Base-by-base conservation (phyloP, 2,797 vertebrate genomes). In the Gephyroberyx darwinii region DNA sequence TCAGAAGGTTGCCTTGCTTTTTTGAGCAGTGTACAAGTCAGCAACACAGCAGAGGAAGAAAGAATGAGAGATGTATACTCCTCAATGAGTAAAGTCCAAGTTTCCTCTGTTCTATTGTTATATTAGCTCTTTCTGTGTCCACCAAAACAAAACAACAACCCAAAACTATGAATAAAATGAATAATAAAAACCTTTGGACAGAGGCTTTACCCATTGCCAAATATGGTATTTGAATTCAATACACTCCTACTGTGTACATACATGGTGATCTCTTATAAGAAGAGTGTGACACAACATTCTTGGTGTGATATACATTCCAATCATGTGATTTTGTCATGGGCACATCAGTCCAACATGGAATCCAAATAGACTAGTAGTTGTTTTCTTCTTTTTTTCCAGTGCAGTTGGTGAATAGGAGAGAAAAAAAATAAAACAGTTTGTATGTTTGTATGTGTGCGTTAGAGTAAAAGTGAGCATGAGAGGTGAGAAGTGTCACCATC, bases 161-260 rank as follows among this genome's bases (percentile, higher is more conserved):
- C 26, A 61, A 57, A 69, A 60, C 53, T 63, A 77, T 72, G 30
- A 82, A 68, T 74, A 71, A 64, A 56, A 60, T 73, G 17, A 78
- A 71, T 57, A 22, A 41, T 45, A 55, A 77, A 69, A 62, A 30
- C 50, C 37, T 61, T 8, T 12, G 1, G 37, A 54, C 48, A 26
- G 50, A 30, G 45, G 16, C 17, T 26, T 2, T 17, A 56, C 70
- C 22, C 16, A 19, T 30, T 64, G 33, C 17, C 47, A 63, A 63
- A 62, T 63, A 37, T 47, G 45, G 45, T 9, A 19, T 30, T n/a
- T 65, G 37, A 39, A 67, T 56, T 73, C 26, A 14, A 30, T 43
- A 66, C 26, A 67, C 1, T 8, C 54, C 63, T 71, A 50, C 54
- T 68, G 33, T 75, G 43, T 4, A 57, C 51, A 71, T 57, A 22